Evolutionary conservation across 2,888 invertebrate species (phyloP), one percentile per base, ranked within the genome.

Genomic region (Eubasilissa splendida): DNA sequence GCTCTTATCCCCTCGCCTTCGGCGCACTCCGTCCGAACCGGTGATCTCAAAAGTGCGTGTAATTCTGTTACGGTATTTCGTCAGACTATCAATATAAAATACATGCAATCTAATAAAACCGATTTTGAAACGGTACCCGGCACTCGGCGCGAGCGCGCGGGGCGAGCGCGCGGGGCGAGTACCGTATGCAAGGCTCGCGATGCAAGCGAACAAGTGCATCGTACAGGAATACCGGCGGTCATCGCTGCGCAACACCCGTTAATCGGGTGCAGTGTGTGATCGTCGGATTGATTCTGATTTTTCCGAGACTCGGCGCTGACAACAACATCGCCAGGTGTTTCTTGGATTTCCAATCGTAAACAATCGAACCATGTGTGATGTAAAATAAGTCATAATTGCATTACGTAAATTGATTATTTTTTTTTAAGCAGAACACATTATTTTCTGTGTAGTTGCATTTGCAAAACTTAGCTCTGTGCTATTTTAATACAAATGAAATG

Each of bases 31-130:
- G 42, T 58, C 58, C 58, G 11, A 70, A 70, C 8, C 54, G 9
- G 7, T 73, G 12, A 8, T 31, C 14, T 54, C 12, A 58, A 54
- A 54, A 73, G 58, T 54, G 71, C 71, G 54, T 73, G 56, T 56
- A 73, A 33, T 56, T 73, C n/a, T 11, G 31, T 73, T 73, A 73
- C 71, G 71, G 71, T 73, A 7, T 60, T 70, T 70, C 52, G 70
- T 58, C 71, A 73, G 71, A 42, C 52, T 56, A 73, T 73, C 33
- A 31, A 10, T 50, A 14, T 68, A 68, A 50, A 50, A 50, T 68
- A 68, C 68, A 50, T 52, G 52, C 68, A 68, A 50, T 68, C 68
- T 68, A 68, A 68, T 68, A 68, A 68, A 68, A 50, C 68, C 50
- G 50, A 68, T 50, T 52, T 54, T 9, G 12, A 52, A 70, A 70